These are phyloP conservation scores for Pseudorectes ferrugineus DNA, from an alignment of 2,113 vertebrate genomes.

Conservation along the genomic window DNA sequence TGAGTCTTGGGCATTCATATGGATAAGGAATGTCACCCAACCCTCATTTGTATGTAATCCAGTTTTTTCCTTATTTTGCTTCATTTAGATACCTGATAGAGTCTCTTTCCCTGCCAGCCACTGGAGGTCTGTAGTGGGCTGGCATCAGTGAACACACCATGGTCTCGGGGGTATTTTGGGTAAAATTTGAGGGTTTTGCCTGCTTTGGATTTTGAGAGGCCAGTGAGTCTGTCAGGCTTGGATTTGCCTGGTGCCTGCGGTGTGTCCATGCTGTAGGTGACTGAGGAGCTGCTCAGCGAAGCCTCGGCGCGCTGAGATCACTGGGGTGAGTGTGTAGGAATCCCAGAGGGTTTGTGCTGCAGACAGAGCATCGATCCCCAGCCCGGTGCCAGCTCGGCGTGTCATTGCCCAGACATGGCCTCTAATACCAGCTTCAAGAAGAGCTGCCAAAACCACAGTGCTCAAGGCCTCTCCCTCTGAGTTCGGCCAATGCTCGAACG, in stretches of 20 bases:
- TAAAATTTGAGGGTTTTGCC: background rate
- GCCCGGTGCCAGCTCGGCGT: background rate
- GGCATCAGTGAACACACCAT: background rate
- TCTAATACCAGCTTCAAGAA: constrained; percentile 30
- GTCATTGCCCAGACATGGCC: constrained; percentile 50
- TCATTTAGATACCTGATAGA: background rate
- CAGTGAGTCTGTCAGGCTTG: background rate
- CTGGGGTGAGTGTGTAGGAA: background rate
- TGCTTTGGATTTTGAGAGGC: background rate
- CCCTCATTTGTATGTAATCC: background rate
- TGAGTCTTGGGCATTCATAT: background rate
- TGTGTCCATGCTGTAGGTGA: background rate
- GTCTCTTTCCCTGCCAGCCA: background rate
- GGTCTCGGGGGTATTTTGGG: fast-evolving
- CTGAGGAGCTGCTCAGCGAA: background rate
- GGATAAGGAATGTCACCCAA: background rate
- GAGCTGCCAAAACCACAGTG: constrained; percentile 57
- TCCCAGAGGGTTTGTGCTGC: background rate
- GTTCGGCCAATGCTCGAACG: constrained; percentile 1
- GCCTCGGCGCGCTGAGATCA: background rate
- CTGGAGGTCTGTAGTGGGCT: background rate
- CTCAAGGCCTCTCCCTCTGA: constrained; percentile 48
- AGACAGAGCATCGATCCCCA: background rate
- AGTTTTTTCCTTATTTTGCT: background rate
- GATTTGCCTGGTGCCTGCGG: background rate